Conservation (phyloP, 2,888 invertebrate species). For the Cataglyphis altisquamis region DNA sequence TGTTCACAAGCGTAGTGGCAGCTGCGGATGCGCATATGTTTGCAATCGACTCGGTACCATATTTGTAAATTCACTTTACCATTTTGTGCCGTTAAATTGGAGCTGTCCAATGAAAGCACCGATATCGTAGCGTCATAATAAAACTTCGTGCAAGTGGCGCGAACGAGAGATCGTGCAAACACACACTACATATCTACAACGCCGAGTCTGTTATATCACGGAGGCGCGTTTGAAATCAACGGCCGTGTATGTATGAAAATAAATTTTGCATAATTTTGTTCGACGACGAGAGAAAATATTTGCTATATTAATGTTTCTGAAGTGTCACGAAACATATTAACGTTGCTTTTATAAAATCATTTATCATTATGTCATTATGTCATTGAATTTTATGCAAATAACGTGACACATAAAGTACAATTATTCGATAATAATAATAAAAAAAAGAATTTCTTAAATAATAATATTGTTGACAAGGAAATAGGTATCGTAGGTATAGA, state of each 20-base stretch:
- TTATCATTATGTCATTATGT: neutral
- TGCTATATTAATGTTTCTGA: slow-evolving; percentile 6
- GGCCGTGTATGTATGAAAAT: slow-evolving; percentile 8
- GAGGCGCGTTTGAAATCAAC: slow-evolving; percentile 32
- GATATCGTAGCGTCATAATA: slow-evolving; percentile 47
- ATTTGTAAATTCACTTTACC: slow-evolving; percentile 53
- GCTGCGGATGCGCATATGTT: slow-evolving; percentile 41
- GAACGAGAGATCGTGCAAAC: slow-evolving; percentile 25
- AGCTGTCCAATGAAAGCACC: slow-evolving; percentile 49
- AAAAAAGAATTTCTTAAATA: neutral
- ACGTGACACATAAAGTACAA: neutral
- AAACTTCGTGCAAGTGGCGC: slow-evolving; percentile 43
- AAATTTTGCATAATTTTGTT: slow-evolving; percentile 35
- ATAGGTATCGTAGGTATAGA: neutral
- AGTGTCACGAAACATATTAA: neutral
- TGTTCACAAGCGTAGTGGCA: slow-evolving; percentile 5
- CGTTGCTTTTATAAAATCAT: slow-evolving; percentile 22
- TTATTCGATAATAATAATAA: neutral
- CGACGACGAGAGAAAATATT: slow-evolving; percentile 17
- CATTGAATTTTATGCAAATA: slow-evolving; percentile 22
- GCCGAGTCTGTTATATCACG: neutral
- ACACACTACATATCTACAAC: slow-evolving; percentile 17
- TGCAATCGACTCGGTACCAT: slow-evolving; percentile 43
- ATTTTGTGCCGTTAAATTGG: slow-evolving; percentile 45
- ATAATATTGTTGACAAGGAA: neutral